Percentiles rank a stretch among this genome's conserved stretches.
Conservation (phyloP, 2,113 vertebrate species). For the Alosa alosa region DNA sequence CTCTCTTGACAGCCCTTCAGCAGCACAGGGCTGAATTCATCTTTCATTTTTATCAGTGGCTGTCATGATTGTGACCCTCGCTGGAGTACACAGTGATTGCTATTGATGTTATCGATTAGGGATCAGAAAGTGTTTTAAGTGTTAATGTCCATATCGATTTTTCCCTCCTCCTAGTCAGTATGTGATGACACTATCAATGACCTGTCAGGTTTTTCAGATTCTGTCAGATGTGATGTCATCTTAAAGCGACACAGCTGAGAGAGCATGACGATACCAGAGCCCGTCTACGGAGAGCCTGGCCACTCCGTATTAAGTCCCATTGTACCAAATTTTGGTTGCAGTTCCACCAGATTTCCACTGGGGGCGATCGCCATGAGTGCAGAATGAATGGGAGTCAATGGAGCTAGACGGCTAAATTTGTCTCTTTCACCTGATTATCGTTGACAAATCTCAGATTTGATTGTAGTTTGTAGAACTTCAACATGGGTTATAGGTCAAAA, state of each 20-base stretch:
- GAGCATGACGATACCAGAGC: conserved; percentile 68
- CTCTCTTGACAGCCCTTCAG: background rate
- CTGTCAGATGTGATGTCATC: background rate
- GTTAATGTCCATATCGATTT: conserved; percentile 42
- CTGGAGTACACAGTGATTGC: conserved; percentile 24
- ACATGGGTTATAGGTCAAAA: too few relatives aligned
- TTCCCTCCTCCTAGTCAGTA: conserved; percentile 1
- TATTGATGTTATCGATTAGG: conserved; percentile 48
- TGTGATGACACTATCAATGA: conserved; percentile 17
- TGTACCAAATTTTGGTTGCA: too few relatives aligned
- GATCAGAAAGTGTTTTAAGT: conserved; percentile 42
- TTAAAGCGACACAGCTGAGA: conserved; percentile 27
- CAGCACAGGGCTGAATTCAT: conserved; percentile 13
- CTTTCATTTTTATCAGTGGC: conserved; percentile 8
- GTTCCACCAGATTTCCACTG: too few relatives aligned
- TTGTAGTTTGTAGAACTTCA: too few relatives aligned
- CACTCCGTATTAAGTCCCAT: too few relatives aligned
- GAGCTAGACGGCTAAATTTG: too few relatives aligned
- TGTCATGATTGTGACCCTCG: conserved; percentile 1
- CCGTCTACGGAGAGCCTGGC: too few relatives aligned
- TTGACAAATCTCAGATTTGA: too few relatives aligned
- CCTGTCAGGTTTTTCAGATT: background rate
- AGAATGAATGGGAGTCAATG: too few relatives aligned
- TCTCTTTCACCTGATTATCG: too few relatives aligned
- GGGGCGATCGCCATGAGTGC: too few relatives aligned